These are phyloP conservation scores for Apostichopus californicus DNA, from an alignment of 35 echinoderm and acorn worm species.

Conservation along the genomic window DNA sequence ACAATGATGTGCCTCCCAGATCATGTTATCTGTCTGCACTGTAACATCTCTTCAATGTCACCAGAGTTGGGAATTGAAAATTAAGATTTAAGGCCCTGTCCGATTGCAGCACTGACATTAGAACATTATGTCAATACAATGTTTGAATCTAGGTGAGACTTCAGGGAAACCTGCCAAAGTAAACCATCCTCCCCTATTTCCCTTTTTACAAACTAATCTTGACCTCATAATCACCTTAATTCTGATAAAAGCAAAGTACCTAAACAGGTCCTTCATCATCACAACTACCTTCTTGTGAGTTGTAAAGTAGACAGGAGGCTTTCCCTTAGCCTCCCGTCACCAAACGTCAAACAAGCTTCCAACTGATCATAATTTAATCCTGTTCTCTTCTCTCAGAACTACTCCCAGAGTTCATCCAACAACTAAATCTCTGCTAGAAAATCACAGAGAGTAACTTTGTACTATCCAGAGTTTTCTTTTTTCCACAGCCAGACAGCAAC, in stretches of 20 bases:
- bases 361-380: background rate
- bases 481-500: background rate
- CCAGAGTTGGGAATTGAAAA: too few relatives aligned
- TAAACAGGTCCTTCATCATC: conserved; percentile 3
- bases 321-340: background rate
- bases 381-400: background rate
- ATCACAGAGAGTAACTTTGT: background rate
- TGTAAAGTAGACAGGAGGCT: background rate
- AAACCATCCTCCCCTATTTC: too few relatives aligned
- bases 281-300: background rate
- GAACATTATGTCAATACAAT: too few relatives aligned
- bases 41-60: too few relatives aligned
- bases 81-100: too few relatives aligned
- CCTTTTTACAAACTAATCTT: background rate
- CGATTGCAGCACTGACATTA: too few relatives aligned
- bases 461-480: background rate
- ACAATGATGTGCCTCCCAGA: too few relatives aligned
- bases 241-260: background rate
- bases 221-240: conserved; percentile 15
- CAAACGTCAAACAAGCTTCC: conserved; percentile 13
- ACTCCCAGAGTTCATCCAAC: background rate
- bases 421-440: conserved; percentile 1
- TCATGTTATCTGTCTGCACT: too few relatives aligned
- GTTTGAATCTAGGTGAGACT: too few relatives aligned
- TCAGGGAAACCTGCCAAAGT: too few relatives aligned